Conservation (phyloP, 1,140 invertebrate species). For the Drosophila sechellia region DNA sequence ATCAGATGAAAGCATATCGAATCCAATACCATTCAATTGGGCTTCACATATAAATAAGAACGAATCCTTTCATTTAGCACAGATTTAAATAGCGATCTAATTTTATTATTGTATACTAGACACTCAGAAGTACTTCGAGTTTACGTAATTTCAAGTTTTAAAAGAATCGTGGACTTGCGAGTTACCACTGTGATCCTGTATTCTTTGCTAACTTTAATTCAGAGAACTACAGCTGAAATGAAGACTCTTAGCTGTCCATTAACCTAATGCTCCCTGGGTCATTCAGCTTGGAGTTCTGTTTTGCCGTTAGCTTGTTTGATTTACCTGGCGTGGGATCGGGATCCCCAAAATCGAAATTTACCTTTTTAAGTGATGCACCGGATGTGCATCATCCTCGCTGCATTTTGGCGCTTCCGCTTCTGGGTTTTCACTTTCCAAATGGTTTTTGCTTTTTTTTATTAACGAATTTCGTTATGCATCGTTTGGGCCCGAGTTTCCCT, state of each 20-base stretch:
- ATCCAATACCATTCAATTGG: too few relatives aligned
- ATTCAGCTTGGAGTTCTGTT: slow-evolving; percentile 2
- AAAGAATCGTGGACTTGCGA: too few relatives aligned
- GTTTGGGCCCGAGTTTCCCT: slow-evolving; percentile 67
- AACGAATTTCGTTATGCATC: slow-evolving; percentile 73
- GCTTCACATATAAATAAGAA: not conserved
- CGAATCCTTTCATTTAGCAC: too few relatives aligned
- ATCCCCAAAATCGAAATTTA: slow-evolving; percentile 17
- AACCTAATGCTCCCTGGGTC: slow-evolving; percentile 7
- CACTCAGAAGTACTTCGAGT: too few relatives aligned
- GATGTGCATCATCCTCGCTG: slow-evolving; percentile 52
- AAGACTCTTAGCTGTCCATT: slow-evolving; percentile 2
- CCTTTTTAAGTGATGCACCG: slow-evolving; percentile 49
- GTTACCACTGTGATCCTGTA: too few relatives aligned
- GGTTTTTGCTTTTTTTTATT: slow-evolving; percentile 53
- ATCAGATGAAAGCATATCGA: too few relatives aligned
- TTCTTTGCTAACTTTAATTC: not conserved
- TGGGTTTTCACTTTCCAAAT: slow-evolving; percentile 68
- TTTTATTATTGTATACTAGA: too few relatives aligned
- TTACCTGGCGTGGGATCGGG: slow-evolving; percentile 35
- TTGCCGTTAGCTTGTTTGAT: slow-evolving; percentile 63
- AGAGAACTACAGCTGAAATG: not conserved
- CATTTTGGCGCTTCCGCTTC: slow-evolving; percentile 77
- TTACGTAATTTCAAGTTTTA: too few relatives aligned
- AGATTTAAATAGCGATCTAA: too few relatives aligned